Evolutionary conservation across 2,797 vertebrate species (phyloP), one percentile per base, ranked within the genome.

Genomic region (Esox lucius): DNA sequence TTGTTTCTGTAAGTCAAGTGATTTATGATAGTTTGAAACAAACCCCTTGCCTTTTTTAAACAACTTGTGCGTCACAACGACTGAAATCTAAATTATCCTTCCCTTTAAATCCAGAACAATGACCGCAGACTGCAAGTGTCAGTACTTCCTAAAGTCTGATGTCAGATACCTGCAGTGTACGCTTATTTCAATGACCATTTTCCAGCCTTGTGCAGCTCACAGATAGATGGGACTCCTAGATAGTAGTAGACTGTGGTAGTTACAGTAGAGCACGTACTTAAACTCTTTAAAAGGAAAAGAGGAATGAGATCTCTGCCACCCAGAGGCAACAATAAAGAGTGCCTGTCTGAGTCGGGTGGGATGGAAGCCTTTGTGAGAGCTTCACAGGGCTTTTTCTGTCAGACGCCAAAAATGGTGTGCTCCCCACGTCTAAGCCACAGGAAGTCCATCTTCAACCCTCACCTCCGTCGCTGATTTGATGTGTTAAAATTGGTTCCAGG

Each of bases 401-500:
- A 71, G 75, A 77, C 0, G 75, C 77, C 86, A 78, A 83, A 89
- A 90, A 89, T 92, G 87, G 93, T 92, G 95, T 93, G 92, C 92
- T 88, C 53, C 85, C 88, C 89, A 93, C 93, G 4, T 15, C 95
- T 97, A 98, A 97, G 96, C 95, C 92, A 91, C 89, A 94, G 94
- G 95, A 96, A 97, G 95, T 96, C 92, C 93, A 95, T 96, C 94
- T 96, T 90, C 88, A 79, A 92, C 93, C 94, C 88, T 92, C 88
- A 92, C 94, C 87, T 93, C 95, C 94, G 87, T 82, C 93, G 92
- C 95, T 96, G 94, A 97, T 97, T 97, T 97, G 96, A 95, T 96
- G 96, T 96, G 95, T 95, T 93, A 94, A 96, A 96, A 97, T 97
- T 94, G 96, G 96, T 95, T 97, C 94, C 87, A 88, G 89, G 93